Percentiles rank a stretch among this genome's conserved stretches.
phyloP scores from a whole-genome alignment of 2,888 invertebrate genomes.

The Ceraclea dissimilis region DNA sequence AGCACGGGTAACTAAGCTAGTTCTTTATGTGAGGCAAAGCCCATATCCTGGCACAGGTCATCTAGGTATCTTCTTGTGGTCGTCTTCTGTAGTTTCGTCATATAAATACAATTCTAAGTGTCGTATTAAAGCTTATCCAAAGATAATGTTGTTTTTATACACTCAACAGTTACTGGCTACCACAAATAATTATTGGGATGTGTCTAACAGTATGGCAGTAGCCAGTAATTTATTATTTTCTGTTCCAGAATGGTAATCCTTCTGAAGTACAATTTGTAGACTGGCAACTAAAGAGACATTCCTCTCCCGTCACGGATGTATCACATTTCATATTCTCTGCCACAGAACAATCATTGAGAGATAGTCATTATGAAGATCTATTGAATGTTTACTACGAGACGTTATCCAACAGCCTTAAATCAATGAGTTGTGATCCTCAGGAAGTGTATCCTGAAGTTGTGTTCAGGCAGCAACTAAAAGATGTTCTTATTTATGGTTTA shows the following conservation, averaged over 20 bases:
- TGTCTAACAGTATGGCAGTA: too few relatives aligned
- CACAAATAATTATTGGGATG: too few relatives aligned
- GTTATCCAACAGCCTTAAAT: not conserved
- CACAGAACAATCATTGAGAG: conserved; percentile 6
- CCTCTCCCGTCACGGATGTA: conserved; percentile 15
- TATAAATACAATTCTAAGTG: too few relatives aligned
- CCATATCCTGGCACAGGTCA: too few relatives aligned
- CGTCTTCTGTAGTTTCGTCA: too few relatives aligned
- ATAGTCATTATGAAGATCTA: conserved; percentile 14
- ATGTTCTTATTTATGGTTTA: conserved; percentile 11
- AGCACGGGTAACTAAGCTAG: too few relatives aligned
- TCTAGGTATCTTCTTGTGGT: too few relatives aligned
- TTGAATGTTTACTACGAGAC: conserved; percentile 11
- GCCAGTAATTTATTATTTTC: too few relatives aligned
- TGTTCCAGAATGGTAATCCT: conserved; percentile 9
- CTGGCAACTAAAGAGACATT: conserved; percentile 17
- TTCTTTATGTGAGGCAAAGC: too few relatives aligned
- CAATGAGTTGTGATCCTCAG: conserved; percentile 12
- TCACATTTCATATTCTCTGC: conserved; percentile 15
- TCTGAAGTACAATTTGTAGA: conserved; percentile 13
- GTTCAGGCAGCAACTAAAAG: conserved; percentile 11
- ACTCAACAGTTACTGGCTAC: too few relatives aligned
- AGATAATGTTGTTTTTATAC: too few relatives aligned
- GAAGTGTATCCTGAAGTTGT: conserved; percentile 12
- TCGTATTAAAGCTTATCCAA: too few relatives aligned